Evolutionary conservation across 2,113 vertebrate species (phyloP).

Genomic region (Atlantisia rogersi): DNA sequence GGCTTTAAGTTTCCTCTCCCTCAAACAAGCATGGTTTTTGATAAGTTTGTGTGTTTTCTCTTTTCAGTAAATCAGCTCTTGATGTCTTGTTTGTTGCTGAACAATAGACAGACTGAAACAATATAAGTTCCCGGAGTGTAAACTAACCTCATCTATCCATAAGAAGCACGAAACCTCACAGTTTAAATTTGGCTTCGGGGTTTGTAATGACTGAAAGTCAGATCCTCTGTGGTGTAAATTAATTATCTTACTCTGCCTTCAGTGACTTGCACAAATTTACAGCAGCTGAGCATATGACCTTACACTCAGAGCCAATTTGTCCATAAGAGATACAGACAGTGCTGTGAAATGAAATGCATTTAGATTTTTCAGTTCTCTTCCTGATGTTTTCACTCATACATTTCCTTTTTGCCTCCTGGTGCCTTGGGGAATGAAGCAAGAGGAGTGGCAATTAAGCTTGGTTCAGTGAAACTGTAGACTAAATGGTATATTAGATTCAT

Average conservation of each 20-base stretch:
- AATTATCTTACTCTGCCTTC: not conserved
- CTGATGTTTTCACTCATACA: not conserved
- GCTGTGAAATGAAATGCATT: not conserved
- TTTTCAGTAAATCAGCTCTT: not conserved
- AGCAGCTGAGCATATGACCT: not conserved
- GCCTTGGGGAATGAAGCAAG: not conserved
- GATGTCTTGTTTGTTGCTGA: not conserved
- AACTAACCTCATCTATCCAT: not conserved
- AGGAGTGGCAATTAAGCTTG: not conserved
- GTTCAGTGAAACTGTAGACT: not conserved
- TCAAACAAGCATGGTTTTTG: accelerated
- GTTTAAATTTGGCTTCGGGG: not conserved
- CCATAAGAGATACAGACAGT: not conserved
- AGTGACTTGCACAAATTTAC: not conserved
- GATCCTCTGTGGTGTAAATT: not conserved
- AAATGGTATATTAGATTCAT: not conserved
- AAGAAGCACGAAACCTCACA: not conserved
- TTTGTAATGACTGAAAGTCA: not conserved
- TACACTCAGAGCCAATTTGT: not conserved
- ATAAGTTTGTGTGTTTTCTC: not conserved
- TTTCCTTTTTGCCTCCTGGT: not conserved
- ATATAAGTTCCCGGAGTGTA: not conserved
- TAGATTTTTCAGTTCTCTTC: not conserved
- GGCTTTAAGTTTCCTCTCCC: not conserved
- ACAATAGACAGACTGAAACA: not conserved